A percentile compares a stretch with the other conserved stretches of the same genome.
Conservation (phyloP, 2,113 vertebrate genomes). For the Vulpes lagopus region DNA sequence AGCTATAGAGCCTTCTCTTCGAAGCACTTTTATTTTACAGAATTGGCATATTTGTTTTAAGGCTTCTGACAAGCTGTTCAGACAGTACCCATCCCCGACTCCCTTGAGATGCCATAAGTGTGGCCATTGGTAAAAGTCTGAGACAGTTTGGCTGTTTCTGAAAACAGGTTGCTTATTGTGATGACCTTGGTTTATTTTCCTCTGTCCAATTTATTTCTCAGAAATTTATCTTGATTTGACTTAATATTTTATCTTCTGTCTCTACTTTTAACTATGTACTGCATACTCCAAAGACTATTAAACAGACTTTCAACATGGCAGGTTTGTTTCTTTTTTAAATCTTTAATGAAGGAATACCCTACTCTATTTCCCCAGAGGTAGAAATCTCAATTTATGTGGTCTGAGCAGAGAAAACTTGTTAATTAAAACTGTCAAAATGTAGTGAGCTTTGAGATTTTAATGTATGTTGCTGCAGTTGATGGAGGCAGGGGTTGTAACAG, state of each 20-base stretch:
- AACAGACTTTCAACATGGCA: constrained; percentile 6
- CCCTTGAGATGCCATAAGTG: not conserved
- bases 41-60: not conserved
- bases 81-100: not conserved
- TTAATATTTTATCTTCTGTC: not conserved
- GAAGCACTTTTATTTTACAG: constrained; percentile 48
- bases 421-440: constrained; percentile 57
- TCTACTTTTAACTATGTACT: constrained; percentile 34
- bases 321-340: not conserved
- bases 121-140: constrained; percentile 14
- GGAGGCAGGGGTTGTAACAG: not conserved
- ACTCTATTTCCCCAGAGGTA: constrained; percentile 1
- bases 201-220: constrained; percentile 41
- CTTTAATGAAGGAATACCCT: constrained; percentile 54
- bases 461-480: constrained; percentile 7
- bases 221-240: constrained; percentile 32
- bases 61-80: constrained; percentile 1
- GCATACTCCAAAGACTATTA: constrained; percentile 33
- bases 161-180: not conserved
- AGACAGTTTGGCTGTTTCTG: constrained; percentile 43
- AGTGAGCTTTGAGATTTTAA: constrained; percentile 35
- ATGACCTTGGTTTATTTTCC: constrained; percentile 31
- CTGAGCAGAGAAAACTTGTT: constrained; percentile 29
- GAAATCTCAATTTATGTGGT: constrained; percentile 25
- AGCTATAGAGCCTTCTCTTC: not conserved